phyloP scores from a whole-genome alignment of 2,888 invertebrate genomes.

The Mongoloraphidia duomilia region DNA sequence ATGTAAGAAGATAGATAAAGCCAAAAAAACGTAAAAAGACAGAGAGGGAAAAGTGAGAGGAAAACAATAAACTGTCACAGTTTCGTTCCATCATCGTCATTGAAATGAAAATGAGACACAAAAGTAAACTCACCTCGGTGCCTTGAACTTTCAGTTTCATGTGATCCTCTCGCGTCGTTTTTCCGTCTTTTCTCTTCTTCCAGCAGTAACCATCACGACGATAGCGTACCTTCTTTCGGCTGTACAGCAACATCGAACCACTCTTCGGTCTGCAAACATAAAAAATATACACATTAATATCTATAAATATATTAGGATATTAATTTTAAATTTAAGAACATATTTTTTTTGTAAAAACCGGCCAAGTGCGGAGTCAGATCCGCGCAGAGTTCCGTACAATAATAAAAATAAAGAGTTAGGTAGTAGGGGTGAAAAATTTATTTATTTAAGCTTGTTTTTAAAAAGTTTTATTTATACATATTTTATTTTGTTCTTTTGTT shows the following conservation, averaged over 20 bases:
- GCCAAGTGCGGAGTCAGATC: too few relatives aligned
- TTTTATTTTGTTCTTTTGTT: too few relatives aligned
- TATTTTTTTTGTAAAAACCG: too few relatives aligned
- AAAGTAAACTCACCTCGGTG: conserved; percentile 55
- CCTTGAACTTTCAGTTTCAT: conserved; percentile 99
- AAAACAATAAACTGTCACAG: background rate
- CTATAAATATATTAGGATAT: too few relatives aligned
- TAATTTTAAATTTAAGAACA: too few relatives aligned
- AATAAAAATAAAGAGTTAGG: too few relatives aligned
- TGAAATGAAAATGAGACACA: too few relatives aligned
- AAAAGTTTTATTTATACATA: too few relatives aligned
- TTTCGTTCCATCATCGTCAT: too few relatives aligned
- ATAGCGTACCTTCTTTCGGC: conserved; percentile 89
- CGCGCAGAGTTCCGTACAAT: too few relatives aligned
- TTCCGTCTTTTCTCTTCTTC: conserved; percentile 97
- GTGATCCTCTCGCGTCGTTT: conserved; percentile 96
- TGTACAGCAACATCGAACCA: conserved; percentile 93
- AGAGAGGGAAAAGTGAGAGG: conserved; percentile 2
- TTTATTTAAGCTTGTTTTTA: too few relatives aligned
- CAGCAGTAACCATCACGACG: conserved; percentile 95
- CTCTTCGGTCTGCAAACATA: conserved; percentile 71
- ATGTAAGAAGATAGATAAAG: background rate
- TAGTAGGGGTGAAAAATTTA: too few relatives aligned
- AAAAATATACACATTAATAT: conserved; percentile 5
- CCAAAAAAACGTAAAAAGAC: background rate